Base-by-base conservation (phyloP, 1,140 invertebrate genomes). In the Lepidostoma basale region DNA sequence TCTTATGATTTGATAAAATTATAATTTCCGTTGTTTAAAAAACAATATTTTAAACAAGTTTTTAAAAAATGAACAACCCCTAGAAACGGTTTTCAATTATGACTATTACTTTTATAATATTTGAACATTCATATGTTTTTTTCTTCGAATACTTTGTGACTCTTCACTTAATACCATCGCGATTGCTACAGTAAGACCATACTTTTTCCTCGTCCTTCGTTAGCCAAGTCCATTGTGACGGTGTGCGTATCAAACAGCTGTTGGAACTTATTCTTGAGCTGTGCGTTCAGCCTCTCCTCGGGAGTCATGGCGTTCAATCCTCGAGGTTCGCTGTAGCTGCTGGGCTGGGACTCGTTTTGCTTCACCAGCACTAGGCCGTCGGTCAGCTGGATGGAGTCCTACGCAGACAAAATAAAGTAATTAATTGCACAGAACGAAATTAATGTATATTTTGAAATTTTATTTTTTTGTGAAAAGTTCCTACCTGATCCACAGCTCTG, bases 351-450 rank as follows among this genome's bases (percentile, higher is more conserved):
- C 58, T 82, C 81, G 74, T 80, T 80, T 74, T 85, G 82, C 76
- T 85, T 86, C 70, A 86, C 85, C 75, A 87, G 76, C 64, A 81
- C 77, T 42, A 86, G 73, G 20, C 85, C 85, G 74, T 86, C 85
- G 25, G 83, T 79, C 67, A 87, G 79, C 75, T 85, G 83, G 56
- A 87, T 83, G 54, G 79, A 83, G 33, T 86, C 84, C 80, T 84
- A 77, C 69, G 72, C 69, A 56, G 22, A 18, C 23, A 62, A 67
- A 9, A 49, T 44, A 62, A 14, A 16, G 12, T 49, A 16, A 63
- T 36, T 30, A 25, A 4, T 25, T 45, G 12, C 39, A 2, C 6
- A 52, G 25, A 25, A 22, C 22, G 23, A n/a, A 25, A 52, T 14
- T 16, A 6, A 12, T 22, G 2, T 22, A 45, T 45, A 9, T 45